phyloP scores from a whole-genome alignment of 2,797 vertebrate genomes.

The Eurystomus glaucurus region DNA sequence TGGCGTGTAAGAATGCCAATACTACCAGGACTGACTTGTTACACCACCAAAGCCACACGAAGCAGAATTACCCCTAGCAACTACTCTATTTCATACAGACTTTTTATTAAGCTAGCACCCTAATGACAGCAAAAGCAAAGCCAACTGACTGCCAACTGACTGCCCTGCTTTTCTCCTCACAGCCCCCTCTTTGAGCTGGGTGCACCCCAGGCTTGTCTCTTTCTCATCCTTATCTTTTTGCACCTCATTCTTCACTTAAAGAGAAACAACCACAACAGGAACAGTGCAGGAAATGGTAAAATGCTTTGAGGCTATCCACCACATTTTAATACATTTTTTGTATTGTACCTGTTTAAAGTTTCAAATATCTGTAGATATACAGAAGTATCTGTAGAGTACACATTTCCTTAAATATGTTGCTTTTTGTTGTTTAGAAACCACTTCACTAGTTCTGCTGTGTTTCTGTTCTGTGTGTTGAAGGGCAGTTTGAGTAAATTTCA shows the following conservation, averaged over 20 bases:
- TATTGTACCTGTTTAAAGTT: background rate
- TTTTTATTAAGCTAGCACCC: background rate
- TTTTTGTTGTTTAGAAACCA: background rate
- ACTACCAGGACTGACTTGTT: background rate
- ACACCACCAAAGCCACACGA: background rate
- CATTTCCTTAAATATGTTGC: background rate
- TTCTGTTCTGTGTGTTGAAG: background rate
- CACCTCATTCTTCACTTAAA: background rate
- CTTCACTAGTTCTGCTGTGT: background rate
- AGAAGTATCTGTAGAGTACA: background rate
- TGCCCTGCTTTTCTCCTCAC: background rate
- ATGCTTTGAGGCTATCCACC: slow-evolving; percentile 9
- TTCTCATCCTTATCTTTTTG: background rate
- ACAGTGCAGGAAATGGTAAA: slow-evolving; percentile 32
- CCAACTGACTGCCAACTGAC: background rate
- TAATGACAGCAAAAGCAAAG: background rate
- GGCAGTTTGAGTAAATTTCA: background rate
- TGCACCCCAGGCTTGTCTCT: background rate
- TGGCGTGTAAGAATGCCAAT: background rate
- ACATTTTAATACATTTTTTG: background rate
- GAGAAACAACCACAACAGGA: slow-evolving; percentile 51
- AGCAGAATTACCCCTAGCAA: background rate
- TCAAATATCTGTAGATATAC: no score
- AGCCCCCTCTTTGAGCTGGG: background rate
- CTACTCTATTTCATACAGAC: background rate